phyloP scores from a whole-genome alignment of 2,113 vertebrate species.

The Coreoperca whiteheadi region DNA sequence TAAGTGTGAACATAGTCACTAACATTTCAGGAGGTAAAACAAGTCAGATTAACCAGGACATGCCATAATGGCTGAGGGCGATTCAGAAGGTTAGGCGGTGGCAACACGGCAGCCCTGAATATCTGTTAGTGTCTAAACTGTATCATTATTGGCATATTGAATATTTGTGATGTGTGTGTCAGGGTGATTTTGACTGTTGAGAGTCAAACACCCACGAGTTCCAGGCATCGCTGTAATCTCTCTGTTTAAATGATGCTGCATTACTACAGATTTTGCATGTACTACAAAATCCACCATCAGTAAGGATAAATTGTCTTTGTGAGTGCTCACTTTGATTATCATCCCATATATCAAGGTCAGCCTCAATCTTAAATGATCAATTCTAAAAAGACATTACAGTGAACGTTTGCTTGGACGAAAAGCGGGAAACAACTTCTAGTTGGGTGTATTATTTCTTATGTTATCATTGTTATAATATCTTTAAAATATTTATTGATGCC shows the following conservation, averaged over 20 bases:
- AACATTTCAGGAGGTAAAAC: constrained; percentile 20
- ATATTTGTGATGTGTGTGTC: constrained; percentile 67
- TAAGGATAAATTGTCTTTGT: background rate
- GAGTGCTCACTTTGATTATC: constrained; percentile 3
- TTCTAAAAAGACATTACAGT: background rate
- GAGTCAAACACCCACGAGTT: constrained; percentile 62
- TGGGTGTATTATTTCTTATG: background rate
- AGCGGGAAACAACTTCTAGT: background rate
- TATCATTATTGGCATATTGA: constrained; percentile 45
- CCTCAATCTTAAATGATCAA: background rate
- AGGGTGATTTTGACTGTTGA: constrained; percentile 64
- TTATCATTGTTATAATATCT: background rate
- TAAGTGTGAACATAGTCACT: background rate
- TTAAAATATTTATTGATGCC: background rate
- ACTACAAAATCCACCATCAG: background rate
- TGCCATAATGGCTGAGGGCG: constrained; percentile 23
- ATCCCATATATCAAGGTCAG: background rate
- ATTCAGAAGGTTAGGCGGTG: constrained; percentile 34
- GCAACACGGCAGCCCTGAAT: constrained; percentile 38
- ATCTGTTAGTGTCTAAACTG: constrained; percentile 51
- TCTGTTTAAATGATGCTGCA: constrained; percentile 48
- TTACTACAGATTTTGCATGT: constrained; percentile 29
- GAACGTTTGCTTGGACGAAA: background rate
- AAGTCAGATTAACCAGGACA: constrained; percentile 18
- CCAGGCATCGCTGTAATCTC: constrained; percentile 38